Evolutionary conservation across 2,888 invertebrate genomes (phyloP).

Genomic region (Limnephilus auricula): DNA sequence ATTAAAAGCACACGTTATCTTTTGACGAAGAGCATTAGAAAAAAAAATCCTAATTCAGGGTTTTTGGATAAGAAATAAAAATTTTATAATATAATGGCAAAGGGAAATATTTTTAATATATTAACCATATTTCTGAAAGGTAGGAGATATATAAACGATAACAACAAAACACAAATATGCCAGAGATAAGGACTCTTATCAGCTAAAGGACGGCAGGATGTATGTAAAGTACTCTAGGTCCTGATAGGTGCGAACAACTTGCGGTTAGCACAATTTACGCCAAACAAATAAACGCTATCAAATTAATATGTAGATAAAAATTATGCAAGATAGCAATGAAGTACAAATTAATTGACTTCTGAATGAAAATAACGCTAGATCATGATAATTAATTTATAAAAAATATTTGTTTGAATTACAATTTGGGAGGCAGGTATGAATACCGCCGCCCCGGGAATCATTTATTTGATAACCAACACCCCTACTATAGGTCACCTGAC

Average conservation of each 20-base stretch:
- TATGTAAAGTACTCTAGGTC: background rate
- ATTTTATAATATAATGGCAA: background rate
- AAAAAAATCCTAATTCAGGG: too few relatives aligned
- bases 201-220: background rate
- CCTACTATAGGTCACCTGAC: too few relatives aligned
- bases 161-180: background rate
- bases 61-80: background rate
- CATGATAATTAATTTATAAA: constrained; percentile 58
- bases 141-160: background rate
- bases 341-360: background rate
- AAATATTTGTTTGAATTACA: constrained; percentile 67
- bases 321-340: background rate
- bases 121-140: background rate
- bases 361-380: background rate
- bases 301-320: background rate
- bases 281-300: background rate
- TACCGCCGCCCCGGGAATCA: too few relatives aligned
- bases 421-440: too few relatives aligned
- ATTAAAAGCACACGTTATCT: too few relatives aligned
- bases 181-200: background rate
- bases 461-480: too few relatives aligned
- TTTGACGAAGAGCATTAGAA: too few relatives aligned
- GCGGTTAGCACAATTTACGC: background rate
- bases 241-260: background rate
- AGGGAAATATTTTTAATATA: background rate